phyloP scores from a whole-genome alignment of 37 sponge, comb jelly and placozoan genomes.

The Eunapius fragilis region DNA sequence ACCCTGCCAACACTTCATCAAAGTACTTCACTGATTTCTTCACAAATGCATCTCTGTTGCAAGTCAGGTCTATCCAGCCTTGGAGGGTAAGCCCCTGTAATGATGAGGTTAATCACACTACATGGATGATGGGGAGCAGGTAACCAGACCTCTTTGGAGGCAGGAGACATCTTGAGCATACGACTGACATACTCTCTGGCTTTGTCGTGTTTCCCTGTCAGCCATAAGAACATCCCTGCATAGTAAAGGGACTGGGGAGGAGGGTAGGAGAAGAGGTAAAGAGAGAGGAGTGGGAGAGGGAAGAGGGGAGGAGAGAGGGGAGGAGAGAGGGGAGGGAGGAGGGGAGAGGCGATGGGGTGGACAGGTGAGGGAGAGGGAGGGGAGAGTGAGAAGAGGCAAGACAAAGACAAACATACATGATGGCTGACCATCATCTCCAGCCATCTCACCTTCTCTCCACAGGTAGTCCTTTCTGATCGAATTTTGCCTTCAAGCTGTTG shows the following conservation, averaged over 20 bases:
- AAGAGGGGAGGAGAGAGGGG: no score
- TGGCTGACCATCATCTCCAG: no score
- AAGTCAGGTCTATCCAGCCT: conserved; percentile 94
- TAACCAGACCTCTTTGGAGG: conserved; percentile 16
- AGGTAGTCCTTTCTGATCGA: no score
- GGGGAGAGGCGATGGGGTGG: no score
- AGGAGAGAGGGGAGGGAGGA: no score
- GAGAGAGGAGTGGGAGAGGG: no score
- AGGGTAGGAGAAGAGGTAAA: no score
- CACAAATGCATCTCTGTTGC: conserved; percentile 52
- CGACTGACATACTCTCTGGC: conserved; percentile 91
- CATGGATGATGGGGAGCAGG: not conserved
- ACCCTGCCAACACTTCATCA: conserved; percentile 82
- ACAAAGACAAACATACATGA: no score
- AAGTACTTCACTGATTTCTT: conserved; percentile 88
- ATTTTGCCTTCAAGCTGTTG: no score
- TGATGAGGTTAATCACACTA: conserved; percentile 1
- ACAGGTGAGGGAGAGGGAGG: no score
- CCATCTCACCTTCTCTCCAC: no score
- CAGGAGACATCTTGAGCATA: conserved; percentile 80
- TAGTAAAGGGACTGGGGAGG: not conserved
- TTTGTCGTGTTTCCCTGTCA: conserved; percentile 87
- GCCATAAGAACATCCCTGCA: conserved; percentile 88
- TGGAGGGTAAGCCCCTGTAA: conserved; percentile 50
- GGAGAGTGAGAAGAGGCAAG: no score